Evolutionary conservation across 1,140 invertebrate genomes (phyloP).

Genomic region (Drosophila ercepeae): DNA sequence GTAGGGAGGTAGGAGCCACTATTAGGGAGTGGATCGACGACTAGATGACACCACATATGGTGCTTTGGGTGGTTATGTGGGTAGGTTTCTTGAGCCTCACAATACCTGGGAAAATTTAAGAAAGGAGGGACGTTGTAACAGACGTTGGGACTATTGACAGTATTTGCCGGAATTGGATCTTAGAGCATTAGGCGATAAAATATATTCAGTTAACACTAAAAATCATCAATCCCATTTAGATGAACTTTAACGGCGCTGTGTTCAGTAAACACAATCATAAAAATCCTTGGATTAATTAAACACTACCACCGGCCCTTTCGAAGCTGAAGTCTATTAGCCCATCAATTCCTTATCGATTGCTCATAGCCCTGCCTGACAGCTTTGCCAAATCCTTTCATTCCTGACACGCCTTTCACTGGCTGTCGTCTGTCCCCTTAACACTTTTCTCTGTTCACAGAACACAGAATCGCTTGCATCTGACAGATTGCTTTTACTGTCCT

Average conservation of each 20-base stretch:
- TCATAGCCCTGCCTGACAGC: conserved; percentile 7
- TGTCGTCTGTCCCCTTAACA: not conserved
- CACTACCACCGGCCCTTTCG: not conserved
- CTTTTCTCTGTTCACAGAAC: conserved; percentile 8
- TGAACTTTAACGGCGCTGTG: too few relatives aligned
- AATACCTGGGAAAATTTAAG: conserved; percentile 33
- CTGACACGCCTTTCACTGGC: conserved; percentile 76
- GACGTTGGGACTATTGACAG: conserved; percentile 1
- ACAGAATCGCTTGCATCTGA: conserved; percentile 44
- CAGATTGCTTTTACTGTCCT: conserved; percentile 64
- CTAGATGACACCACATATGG: conserved; percentile 21
- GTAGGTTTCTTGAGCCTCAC: conserved; percentile 11
- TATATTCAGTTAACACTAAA: too few relatives aligned
- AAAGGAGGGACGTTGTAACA: not conserved
- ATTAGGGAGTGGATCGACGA: conserved; percentile 11
- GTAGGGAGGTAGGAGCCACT: conserved; percentile 10
- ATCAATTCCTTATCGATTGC: conserved; percentile 55
- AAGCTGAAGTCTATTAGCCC: not conserved
- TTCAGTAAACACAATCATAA: conserved; percentile 44
- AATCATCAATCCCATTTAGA: too few relatives aligned
- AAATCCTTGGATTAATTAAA: conserved; percentile 8
- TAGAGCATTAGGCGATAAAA: too few relatives aligned
- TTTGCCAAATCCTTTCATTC: conserved; percentile 44
- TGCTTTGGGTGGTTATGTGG: conserved; percentile 1
- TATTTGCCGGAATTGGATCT: too few relatives aligned